These are phyloP conservation scores for Atethmia centrago DNA, from an alignment of 2,888 invertebrate species.

Conservation along the genomic window DNA sequence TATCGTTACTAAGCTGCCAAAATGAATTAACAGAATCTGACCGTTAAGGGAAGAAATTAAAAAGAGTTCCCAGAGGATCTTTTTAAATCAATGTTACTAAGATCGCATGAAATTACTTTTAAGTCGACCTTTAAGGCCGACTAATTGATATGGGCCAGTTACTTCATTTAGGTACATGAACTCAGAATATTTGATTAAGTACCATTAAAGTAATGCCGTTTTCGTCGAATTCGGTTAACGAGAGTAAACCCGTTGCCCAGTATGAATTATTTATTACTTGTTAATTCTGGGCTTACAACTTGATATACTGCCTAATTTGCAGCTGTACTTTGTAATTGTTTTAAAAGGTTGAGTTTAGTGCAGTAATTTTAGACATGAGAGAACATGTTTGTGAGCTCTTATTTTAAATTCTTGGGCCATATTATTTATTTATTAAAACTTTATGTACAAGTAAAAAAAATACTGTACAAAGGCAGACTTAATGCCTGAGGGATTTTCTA, in stretches of 20 bases:
- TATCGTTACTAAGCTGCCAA: constrained; percentile 19
- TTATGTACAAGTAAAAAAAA: no score
- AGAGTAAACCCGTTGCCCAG: constrained; percentile 13
- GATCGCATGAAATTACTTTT: constrained; percentile 57
- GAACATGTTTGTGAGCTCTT: background rate
- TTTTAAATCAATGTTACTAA: constrained; percentile 56
- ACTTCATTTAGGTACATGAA: constrained; percentile 58
- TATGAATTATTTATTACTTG: constrained; percentile 52
- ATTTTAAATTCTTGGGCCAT: background rate
- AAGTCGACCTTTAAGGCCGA: constrained; percentile 29
- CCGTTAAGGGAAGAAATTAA: constrained; percentile 49
- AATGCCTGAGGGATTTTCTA: no score
- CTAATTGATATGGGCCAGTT: constrained; percentile 58
- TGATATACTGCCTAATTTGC: constrained; percentile 6
- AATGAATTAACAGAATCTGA: constrained; percentile 47
- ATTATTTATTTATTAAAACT: no score
- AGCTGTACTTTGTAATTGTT: constrained; percentile 14
- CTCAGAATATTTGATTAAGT: constrained; percentile 53
- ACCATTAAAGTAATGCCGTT: constrained; percentile 40
- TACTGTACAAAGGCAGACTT: no score
- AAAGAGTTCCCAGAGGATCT: constrained; percentile 46
- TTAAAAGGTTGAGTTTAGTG: background rate
- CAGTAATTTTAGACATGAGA: background rate
- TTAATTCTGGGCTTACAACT: constrained; percentile 7
- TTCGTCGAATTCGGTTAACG: constrained; percentile 33